Evolutionary conservation across 2,797 vertebrate species (phyloP).

Genomic region (Euthynnus affinis): DNA sequence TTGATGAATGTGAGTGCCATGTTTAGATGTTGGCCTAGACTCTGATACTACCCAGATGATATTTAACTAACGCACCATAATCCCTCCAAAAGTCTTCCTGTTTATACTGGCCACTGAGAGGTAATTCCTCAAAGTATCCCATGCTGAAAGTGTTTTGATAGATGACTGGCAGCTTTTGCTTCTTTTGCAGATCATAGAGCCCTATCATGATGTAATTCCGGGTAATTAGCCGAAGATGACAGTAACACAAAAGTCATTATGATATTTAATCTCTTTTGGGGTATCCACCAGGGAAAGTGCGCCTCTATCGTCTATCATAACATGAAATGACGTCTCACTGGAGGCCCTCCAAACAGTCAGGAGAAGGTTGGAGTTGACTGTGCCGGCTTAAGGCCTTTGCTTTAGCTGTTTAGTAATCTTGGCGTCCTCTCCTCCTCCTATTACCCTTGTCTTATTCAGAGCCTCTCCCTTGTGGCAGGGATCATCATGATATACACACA

Average conservation of each 20-base stretch:
- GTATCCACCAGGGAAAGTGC: constrained; percentile 54
- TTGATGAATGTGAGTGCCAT: constrained; percentile 59
- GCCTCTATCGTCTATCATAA: constrained; percentile 61
- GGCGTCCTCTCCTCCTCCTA: constrained; percentile 59
- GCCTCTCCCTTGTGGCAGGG: constrained; percentile 61
- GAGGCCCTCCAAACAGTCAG: constrained; percentile 56
- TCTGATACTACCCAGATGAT: constrained; percentile 49
- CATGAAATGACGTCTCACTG: constrained; percentile 63
- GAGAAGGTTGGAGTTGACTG: constrained; percentile 58
- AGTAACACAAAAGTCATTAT: constrained; percentile 78
- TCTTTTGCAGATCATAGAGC: constrained; percentile 58
- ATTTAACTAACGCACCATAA: constrained; percentile 54
- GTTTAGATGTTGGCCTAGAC: constrained; percentile 58
- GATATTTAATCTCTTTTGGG: constrained; percentile 77
- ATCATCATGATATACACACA: constrained; percentile 73
- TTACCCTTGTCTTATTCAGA: constrained; percentile 70
- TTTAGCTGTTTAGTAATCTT: constrained; percentile 70
- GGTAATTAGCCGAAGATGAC: constrained; percentile 82
- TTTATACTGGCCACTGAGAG: constrained; percentile 52
- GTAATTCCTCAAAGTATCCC: constrained; percentile 59
- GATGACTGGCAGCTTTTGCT: constrained; percentile 71
- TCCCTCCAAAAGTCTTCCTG: constrained; percentile 56
- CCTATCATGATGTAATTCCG: constrained; percentile 79
- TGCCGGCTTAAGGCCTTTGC: constrained; percentile 55
- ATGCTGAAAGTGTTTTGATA: constrained; percentile 61